Conservation (phyloP, 2,888 invertebrate genomes). For the Unio pictorum region DNA sequence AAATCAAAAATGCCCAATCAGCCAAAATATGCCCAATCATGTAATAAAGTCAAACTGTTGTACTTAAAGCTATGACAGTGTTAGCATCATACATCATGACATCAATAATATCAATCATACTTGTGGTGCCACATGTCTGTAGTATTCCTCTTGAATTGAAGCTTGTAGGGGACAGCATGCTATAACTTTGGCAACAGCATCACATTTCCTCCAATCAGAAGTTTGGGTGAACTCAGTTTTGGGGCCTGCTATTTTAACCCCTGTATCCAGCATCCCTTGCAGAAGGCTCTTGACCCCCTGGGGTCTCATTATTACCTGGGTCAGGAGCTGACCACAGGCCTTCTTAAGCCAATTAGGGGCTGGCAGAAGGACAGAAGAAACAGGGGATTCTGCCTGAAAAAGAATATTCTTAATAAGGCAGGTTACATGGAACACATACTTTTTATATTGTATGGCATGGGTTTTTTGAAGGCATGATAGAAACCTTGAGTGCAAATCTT, state of each 20-base stretch:
- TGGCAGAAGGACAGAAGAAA: conserved; percentile 10
- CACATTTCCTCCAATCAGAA: conserved; percentile 79
- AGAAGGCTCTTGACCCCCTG: conserved; percentile 80
- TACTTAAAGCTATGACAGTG: too few species aligned
- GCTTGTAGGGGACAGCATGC: conserved; percentile 68
- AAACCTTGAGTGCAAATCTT: too few species aligned
- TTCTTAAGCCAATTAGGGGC: conserved; percentile 73
- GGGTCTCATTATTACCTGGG: conserved; percentile 76
- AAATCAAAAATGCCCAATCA: too few species aligned
- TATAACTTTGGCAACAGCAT: conserved; percentile 79
- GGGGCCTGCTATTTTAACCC: conserved; percentile 17
- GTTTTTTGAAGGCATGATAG: too few species aligned
- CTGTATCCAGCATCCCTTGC: conserved; percentile 76
- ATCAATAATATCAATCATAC: conserved; percentile 26
- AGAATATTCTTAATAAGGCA: too few species aligned
- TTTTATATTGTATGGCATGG: too few species aligned
- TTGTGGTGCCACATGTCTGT: conserved; percentile 59
- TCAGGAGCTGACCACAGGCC: conserved; percentile 77
- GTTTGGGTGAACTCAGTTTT: conserved; percentile 18
- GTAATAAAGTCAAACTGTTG: too few species aligned
- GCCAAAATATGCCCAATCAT: too few species aligned
- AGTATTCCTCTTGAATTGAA: conserved; percentile 54
- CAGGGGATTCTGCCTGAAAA: too few species aligned
- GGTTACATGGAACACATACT: too few species aligned
- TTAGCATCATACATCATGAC: too few species aligned